Evolutionary conservation across 2,113 vertebrate genomes (phyloP), one percentile per base, ranked within the genome.

Genomic region (Syrrhaptes paradoxus): DNA sequence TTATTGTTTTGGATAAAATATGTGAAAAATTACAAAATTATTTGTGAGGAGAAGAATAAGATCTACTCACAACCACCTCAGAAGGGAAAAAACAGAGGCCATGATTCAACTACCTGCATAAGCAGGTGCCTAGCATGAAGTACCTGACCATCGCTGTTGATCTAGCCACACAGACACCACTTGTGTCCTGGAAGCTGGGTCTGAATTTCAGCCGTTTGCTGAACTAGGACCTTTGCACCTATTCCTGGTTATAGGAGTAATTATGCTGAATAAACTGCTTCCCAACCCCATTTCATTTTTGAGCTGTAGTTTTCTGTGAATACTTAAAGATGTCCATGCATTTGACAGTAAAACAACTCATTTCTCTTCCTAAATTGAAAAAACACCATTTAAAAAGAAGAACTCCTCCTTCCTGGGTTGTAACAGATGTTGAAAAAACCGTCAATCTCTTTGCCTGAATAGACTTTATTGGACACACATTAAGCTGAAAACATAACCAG

Each of bases 1-100:
- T 85, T 89, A 86, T 46, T 96, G 61, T 70, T 95, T 93, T 73
- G 54, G 62, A 75, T 76, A 89, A 84, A 89, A 75, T 68, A 90
- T 3, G 22, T 48, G 65, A 94, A 95, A 94, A 81, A 55, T 36
- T 76, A 65, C 28, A 46, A 46, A 93, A 70, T 18, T 68, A 1
- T 51, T 59, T 89, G 67, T 36, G 59, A 82, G 16, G 52, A 82
- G 57, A 93, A 74, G 58, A 76, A 49, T 29, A 38, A 52, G 24
- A 72, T 71, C 57, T 78, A 54, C 68, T 66, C 49, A 75, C 9
- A 95, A 21, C 8, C 31, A 85, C 62, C 25, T 31, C 48, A n/a
- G 14, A 66, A 85, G 22, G 6, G 2, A 13, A 73, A 46, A 14
- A 14, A 17, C 1, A 81, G 17, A 90, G 52, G 22, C 28, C 11